phyloP scores from a whole-genome alignment of 2,888 invertebrate genomes.

The Drosophila subquinaria region DNA sequence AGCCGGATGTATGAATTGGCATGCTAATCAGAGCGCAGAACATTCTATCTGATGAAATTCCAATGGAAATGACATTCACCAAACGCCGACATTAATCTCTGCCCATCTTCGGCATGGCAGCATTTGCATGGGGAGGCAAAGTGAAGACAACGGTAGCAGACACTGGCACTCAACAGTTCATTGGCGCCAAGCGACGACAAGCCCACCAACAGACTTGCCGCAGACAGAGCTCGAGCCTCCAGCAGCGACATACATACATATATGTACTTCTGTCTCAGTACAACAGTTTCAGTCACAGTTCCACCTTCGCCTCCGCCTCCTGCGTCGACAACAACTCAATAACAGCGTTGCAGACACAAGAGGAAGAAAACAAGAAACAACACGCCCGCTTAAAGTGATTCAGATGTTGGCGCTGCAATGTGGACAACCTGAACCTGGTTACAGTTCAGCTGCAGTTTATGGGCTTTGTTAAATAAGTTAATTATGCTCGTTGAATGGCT shows the following conservation, averaged over 20 bases:
- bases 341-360: conserved; percentile 31
- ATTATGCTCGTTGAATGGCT: conserved; percentile 36
- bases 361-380: neutral
- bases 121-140: conserved; percentile 29
- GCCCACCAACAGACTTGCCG: conserved; percentile 63
- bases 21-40: conserved; percentile 63
- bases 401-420: conserved; percentile 34
- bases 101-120: conserved; percentile 40
- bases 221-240: conserved; percentile 50
- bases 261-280: no score
- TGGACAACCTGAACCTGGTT: conserved; percentile 25
- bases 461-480: conserved; percentile 38
- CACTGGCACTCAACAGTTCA: conserved; percentile 59
- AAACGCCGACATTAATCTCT: conserved; percentile 32
- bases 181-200: conserved; percentile 66
- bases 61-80: conserved; percentile 28
- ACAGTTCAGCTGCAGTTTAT: conserved; percentile 34
- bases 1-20: conserved; percentile 72
- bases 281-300: conserved; percentile 12
- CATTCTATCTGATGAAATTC: conserved; percentile 65
- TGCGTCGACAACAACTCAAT: conserved; percentile 44
- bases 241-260: no score
- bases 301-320: conserved; percentile 1
- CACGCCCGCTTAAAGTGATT: conserved; percentile 47
- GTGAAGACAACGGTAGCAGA: conserved; percentile 40